These are phyloP conservation scores for Sakesphorus luctuosus DNA, from an alignment of 2,113 vertebrate species.

Conservation along the genomic window DNA sequence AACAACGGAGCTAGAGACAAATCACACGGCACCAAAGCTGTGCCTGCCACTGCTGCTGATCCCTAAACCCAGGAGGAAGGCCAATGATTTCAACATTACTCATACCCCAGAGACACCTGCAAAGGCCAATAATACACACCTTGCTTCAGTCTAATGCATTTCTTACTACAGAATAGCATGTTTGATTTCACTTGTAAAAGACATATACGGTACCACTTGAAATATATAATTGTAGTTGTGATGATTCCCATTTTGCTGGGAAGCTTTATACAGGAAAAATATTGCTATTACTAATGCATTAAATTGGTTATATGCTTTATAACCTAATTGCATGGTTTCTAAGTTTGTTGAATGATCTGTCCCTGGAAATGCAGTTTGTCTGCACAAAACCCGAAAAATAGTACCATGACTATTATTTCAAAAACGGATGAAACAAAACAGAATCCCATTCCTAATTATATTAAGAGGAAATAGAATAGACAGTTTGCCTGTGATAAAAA, in stretches of 20 bases:
- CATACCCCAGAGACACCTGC: background rate
- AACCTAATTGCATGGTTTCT: background rate
- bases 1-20: background rate
- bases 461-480: background rate
- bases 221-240: background rate
- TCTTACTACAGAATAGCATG: background rate
- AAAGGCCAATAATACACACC: background rate
- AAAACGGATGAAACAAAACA: slow-evolving; percentile 6
- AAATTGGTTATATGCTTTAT: background rate
- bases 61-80: background rate
- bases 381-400: background rate
- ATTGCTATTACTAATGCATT: background rate
- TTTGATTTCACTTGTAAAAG: background rate
- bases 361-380: background rate
- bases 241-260: background rate
- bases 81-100: background rate
- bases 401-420: background rate
- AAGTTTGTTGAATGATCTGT: background rate
- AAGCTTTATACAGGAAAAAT: background rate
- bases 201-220: background rate
- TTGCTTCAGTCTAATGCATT: background rate
- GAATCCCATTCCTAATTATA: background rate
- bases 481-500: background rate
- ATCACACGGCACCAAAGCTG: background rate
- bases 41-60: background rate